phyloP scores from a whole-genome alignment of 1,140 invertebrate genomes.

The Drosophila ambigua region DNA sequence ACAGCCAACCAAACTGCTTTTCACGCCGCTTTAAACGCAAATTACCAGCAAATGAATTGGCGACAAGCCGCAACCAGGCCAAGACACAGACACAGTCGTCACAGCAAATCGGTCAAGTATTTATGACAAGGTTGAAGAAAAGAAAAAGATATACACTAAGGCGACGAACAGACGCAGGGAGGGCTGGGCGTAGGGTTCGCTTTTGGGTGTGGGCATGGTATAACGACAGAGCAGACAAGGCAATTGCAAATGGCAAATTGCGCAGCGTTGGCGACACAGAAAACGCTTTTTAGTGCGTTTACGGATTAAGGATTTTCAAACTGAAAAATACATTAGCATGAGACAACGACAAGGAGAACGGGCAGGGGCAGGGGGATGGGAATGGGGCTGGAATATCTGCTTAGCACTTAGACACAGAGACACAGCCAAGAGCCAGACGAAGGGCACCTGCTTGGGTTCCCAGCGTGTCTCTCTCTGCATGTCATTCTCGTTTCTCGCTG shows the following conservation, averaged over 20 bases:
- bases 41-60: conserved; percentile 58
- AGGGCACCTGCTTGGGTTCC: conserved; percentile 63
- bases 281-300: conserved; percentile 76
- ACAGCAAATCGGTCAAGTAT: conserved; percentile 77
- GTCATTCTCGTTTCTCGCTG: conserved; percentile 14
- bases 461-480: conserved; percentile 43
- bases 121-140: conserved; percentile 71
- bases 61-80: conserved; percentile 36
- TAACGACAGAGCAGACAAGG: conserved; percentile 54
- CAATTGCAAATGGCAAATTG: conserved; percentile 28
- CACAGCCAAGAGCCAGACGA: conserved; percentile 25
- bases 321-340: conserved; percentile 81
- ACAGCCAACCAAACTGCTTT: conserved; percentile 20
- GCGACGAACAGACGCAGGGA: background rate
- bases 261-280: conserved; percentile 56
- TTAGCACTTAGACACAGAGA: background rate
- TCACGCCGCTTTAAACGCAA: conserved; percentile 55
- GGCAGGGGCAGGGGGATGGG: too few relatives aligned
- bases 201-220: conserved; percentile 7
- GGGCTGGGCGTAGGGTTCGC: background rate
- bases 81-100: conserved; percentile 44
- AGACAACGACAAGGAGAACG: conserved; percentile 42
- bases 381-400: conserved; percentile 19
- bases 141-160: conserved; percentile 19
- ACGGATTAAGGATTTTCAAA: conserved; percentile 75